Conservation (phyloP, 2,797 vertebrate species). For the Masticophis lateralis region DNA sequence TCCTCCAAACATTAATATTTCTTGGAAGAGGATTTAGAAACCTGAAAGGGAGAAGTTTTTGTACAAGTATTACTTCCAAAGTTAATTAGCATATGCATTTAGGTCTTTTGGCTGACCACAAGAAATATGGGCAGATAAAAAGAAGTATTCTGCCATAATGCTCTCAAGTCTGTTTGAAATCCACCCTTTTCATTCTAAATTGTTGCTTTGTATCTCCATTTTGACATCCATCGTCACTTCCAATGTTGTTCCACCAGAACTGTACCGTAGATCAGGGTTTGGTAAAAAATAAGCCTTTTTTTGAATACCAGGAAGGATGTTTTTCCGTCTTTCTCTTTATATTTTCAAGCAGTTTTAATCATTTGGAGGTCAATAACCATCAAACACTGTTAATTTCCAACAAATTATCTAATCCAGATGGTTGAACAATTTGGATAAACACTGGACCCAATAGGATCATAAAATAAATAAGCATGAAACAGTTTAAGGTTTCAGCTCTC, state of each 20-base stretch:
- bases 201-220: neutral
- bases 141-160: neutral
- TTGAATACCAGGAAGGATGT: neutral
- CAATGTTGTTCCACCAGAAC: neutral
- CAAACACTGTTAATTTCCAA: conserved; percentile 87
- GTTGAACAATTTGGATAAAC: conserved; percentile 91
- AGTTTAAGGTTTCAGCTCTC: conserved; percentile 90
- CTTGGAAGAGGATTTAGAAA: neutral
- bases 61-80: neutral
- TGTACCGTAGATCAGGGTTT: neutral
- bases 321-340: conserved; percentile 2
- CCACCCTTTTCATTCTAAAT: neutral
- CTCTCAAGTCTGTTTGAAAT: neutral
- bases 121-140: neutral
- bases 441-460: conserved; percentile 88
- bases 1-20: neutral
- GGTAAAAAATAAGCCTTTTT: neutral
- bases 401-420: conserved; percentile 99
- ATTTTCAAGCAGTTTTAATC: conserved; percentile 77
- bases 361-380: conserved; percentile 83
- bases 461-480: conserved; percentile 96
- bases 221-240: neutral
- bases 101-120: neutral
- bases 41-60: neutral
- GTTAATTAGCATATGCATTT: neutral